phyloP scores from a whole-genome alignment of 2,113 vertebrate species.

The Lanius collurio region DNA sequence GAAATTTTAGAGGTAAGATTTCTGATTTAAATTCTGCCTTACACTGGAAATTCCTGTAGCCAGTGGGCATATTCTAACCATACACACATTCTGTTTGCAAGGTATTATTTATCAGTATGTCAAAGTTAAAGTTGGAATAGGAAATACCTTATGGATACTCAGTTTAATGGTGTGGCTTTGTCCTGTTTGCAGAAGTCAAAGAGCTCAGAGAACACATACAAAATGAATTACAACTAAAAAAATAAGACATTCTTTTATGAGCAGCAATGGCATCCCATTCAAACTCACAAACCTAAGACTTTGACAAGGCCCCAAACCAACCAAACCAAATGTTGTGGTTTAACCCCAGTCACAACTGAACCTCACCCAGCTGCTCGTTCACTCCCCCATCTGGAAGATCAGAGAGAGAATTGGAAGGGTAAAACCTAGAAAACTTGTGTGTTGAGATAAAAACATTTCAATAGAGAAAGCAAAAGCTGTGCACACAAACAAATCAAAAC shows the following conservation, averaged over 20 bases:
- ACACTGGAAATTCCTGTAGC: background rate
- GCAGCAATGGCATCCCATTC: background rate
- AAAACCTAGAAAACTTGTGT: background rate
- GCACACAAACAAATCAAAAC: background rate
- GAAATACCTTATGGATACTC: background rate
- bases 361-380: fast-evolving
- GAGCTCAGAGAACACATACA: background rate
- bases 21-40: background rate
- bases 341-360: background rate
- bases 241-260: fast-evolving
- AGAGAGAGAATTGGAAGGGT: background rate
- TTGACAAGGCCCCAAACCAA: background rate
- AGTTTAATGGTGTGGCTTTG: background rate
- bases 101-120: background rate
- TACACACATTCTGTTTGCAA: background rate
- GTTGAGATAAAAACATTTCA: background rate
- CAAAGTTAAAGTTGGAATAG: background rate
- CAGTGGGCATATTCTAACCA: background rate
- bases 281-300: background rate
- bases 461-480: background rate
- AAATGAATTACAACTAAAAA: background rate
- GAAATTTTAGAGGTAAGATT: background rate
- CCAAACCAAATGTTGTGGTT: background rate
- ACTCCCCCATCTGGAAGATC: background rate
- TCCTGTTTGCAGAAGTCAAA: background rate